Percentiles rank a stretch among this genome's conserved stretches.
Conservation (phyloP, 2,113 vertebrate genomes). For the Coregonus clupeaformis region DNA sequence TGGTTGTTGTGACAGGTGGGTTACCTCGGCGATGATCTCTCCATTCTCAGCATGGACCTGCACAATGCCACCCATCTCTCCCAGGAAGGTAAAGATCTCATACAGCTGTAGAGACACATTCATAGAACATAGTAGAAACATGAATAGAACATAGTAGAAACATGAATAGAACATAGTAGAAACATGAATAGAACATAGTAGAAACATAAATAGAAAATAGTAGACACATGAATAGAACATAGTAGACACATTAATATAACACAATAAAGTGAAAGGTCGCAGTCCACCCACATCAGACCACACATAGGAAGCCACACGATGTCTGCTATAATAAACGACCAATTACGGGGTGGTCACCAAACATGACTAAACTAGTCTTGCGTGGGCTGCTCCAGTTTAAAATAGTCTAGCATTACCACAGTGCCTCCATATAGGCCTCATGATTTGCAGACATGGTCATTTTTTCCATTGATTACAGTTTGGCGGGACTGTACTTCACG, state of each 20-base stretch:
- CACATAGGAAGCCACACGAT: conserved; percentile 36
- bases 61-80: conserved; percentile 87
- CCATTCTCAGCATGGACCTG: conserved; percentile 97
- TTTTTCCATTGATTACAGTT: no score
- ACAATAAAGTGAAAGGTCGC: no score
- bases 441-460: no score
- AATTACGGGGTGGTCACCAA: conserved; percentile 62
- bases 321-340: conserved; percentile 31
- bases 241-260: background rate
- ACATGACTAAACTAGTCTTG: conserved; percentile 30
- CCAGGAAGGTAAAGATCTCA: conserved; percentile 91
- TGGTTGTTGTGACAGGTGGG: background rate
- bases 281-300: conserved; percentile 25
- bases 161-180: background rate
- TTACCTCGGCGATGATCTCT: conserved; percentile 95
- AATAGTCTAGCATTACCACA: no score
- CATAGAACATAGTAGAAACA: background rate
- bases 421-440: no score
- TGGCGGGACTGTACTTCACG: no score
- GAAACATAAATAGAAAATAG: no score
- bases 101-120: conserved; percentile 79
- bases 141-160: no score
- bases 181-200: background rate
- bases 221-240: no score
- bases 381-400: background rate